These are phyloP conservation scores for Picathartes gymnocephalus DNA, from an alignment of 2,113 vertebrate genomes.

Conservation along the genomic window DNA sequence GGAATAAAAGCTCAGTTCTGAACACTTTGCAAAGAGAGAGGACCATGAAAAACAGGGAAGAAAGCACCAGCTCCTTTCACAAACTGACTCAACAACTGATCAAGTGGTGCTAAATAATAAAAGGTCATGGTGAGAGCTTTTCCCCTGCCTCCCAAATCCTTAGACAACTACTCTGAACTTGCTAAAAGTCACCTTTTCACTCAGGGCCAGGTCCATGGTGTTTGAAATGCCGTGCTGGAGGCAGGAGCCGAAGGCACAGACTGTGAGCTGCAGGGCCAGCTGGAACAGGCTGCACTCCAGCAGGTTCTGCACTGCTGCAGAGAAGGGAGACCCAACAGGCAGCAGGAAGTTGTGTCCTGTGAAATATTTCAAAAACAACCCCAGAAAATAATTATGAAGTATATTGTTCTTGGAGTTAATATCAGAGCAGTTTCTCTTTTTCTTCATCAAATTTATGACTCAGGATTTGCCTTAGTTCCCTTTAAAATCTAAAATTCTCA, in stretches of 20 bases:
- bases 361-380: background rate
- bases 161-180: background rate
- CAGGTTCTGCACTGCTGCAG: slow-evolving; percentile 81
- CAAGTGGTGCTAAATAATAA: background rate
- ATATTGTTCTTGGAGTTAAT: background rate
- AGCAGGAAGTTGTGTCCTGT: slow-evolving; percentile 75
- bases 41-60: background rate
- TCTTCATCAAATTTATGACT: background rate
- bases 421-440: background rate
- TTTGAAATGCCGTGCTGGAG: slow-evolving; percentile 84
- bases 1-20: background rate
- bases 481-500: background rate
- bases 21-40: background rate
- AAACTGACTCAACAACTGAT: background rate
- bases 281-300: slow-evolving; percentile 91
- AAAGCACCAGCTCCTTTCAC: background rate
- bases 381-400: background rate
- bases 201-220: slow-evolving; percentile 74
- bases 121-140: background rate
- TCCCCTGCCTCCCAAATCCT: background rate
- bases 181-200: slow-evolving; percentile 62
- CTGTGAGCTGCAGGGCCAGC: slow-evolving; percentile 78
- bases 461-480: background rate
- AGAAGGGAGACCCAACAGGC: slow-evolving; percentile 73
- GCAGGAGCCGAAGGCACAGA: slow-evolving; percentile 79